These are phyloP conservation scores for Ceyx melanurus DNA, from an alignment of 2,113 vertebrate genomes.

Conservation along the genomic window DNA sequence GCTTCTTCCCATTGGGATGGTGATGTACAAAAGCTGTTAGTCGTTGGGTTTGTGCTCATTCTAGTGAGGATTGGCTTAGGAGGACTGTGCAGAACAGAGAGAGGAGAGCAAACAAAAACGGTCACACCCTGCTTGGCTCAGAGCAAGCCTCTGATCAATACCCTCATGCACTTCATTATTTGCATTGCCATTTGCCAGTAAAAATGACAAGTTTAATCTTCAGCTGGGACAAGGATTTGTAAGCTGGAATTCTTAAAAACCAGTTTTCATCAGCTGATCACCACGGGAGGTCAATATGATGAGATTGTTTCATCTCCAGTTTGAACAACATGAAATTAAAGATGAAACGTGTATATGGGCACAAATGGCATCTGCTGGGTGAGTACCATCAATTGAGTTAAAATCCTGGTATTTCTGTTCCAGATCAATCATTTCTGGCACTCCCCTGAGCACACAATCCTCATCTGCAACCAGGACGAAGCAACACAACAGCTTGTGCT, in stretches of 20 bases:
- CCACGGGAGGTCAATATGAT: neutral
- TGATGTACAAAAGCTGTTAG: slow-evolving; percentile 83
- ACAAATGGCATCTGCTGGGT: slow-evolving; percentile 1
- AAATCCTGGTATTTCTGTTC: slow-evolving; percentile 18
- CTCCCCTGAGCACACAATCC: neutral
- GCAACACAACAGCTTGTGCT: neutral
- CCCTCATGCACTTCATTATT: neutral
- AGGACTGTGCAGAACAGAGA: slow-evolving; percentile 75
- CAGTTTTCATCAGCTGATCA: neutral
- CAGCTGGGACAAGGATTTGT: neutral
- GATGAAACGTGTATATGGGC: neutral
- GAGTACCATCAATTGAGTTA: neutral
- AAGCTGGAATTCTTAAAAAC: neutral
- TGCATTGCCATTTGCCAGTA: neutral
- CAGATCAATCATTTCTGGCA: neutral
- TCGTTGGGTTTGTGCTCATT: slow-evolving; percentile 84
- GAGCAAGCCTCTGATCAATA: slow-evolving; percentile 4
- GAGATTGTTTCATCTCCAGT: neutral
- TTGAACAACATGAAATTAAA: neutral
- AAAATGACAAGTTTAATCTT: neutral
- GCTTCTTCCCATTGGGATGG: slow-evolving; percentile 74
- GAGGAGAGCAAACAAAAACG: neutral
- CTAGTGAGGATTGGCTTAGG: slow-evolving; percentile 85
- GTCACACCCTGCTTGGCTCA: neutral
- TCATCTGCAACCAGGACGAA: neutral